These are phyloP conservation scores for Percopsis omiscomaycus DNA, from an alignment of 2,797 vertebrate genomes.

Conservation along the genomic window DNA sequence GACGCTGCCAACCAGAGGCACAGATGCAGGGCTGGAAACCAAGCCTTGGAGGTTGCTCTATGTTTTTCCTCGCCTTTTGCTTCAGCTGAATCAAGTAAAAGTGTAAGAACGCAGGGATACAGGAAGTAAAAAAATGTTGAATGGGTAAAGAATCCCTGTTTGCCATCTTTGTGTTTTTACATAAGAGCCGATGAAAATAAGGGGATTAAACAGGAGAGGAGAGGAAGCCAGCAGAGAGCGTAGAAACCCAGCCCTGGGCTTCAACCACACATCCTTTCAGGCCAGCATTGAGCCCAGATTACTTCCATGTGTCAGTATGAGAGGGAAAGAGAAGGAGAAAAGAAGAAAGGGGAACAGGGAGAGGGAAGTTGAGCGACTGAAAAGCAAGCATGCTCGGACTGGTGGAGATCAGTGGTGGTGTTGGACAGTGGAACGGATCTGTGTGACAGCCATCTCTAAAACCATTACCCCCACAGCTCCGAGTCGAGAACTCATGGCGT, in stretches of 20 bases:
- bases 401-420: conserved; percentile 70
- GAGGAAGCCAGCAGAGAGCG: conserved; percentile 73
- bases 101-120: conserved; percentile 54
- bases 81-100: conserved; percentile 46
- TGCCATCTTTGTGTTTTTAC: conserved; percentile 68
- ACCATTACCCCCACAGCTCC: conserved; percentile 77
- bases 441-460: conserved; percentile 83
- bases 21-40: conserved; percentile 55
- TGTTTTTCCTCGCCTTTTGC: conserved; percentile 30
- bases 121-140: conserved; percentile 62
- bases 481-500: conserved; percentile 71
- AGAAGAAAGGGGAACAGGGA: conserved; percentile 64
- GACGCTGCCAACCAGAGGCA: conserved; percentile 59
- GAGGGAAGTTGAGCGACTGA: conserved; percentile 67
- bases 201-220: conserved; percentile 72
- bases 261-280: conserved; percentile 73
- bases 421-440: conserved; percentile 82
- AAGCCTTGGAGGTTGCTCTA: conserved; percentile 39
- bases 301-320: conserved; percentile 76
- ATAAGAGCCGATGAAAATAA: conserved; percentile 70
- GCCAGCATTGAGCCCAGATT: conserved; percentile 72
- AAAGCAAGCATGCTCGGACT: conserved; percentile 60
- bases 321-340: conserved; percentile 54
- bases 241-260: conserved; percentile 70
- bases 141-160: conserved; percentile 71